Percentiles rank a stretch among this genome's conserved stretches.
These are phyloP conservation scores for Vanessa atalanta DNA, from an alignment of 1,140 invertebrate species.

Conservation along the genomic window DNA sequence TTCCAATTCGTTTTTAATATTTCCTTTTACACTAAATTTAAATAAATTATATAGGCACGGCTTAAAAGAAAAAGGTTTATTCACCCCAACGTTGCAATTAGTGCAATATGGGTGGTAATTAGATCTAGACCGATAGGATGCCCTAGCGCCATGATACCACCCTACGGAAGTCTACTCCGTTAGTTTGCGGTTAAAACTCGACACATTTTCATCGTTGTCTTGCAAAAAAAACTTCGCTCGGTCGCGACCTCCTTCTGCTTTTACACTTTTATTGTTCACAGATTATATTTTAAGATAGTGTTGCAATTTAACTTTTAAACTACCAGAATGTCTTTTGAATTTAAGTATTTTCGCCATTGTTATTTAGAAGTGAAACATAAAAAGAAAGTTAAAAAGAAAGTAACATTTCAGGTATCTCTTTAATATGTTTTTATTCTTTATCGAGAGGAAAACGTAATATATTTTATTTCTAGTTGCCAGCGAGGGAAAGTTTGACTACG, in stretches of 20 bases:
- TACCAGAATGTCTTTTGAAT: slow-evolving; percentile 59
- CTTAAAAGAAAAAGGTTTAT: slow-evolving; percentile 31
- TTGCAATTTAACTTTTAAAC: slow-evolving; percentile 31
- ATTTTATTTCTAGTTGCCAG: slow-evolving; percentile 63
- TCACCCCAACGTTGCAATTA: slow-evolving; percentile 50
- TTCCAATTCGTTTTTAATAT: no score
- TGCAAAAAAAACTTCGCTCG: slow-evolving; percentile 49
- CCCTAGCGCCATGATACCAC: slow-evolving; percentile 43
- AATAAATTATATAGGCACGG: no score
- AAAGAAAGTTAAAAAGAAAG: slow-evolving; percentile 63
- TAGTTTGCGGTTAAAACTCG: slow-evolving; percentile 54
- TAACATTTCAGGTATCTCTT: slow-evolving; percentile 61
- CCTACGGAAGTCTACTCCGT: slow-evolving; percentile 45
- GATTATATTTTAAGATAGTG: slow-evolving; percentile 42
- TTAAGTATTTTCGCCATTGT: slow-evolving; percentile 53
- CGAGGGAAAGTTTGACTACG: slow-evolving; percentile 69
- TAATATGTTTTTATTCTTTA: neutral
- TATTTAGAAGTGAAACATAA: slow-evolving; percentile 65
- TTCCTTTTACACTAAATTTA: no score
- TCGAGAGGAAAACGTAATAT: neutral
- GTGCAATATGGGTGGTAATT: slow-evolving; percentile 63
- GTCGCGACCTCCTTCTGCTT: slow-evolving; percentile 43
- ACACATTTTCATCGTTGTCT: slow-evolving; percentile 52
- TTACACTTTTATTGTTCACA: slow-evolving; percentile 33
- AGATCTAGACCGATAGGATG: slow-evolving; percentile 67